Evolutionary conservation across 1,140 invertebrate species (phyloP), one percentile per base, ranked within the genome.

Genomic region (Saccostrea cuccullata): DNA sequence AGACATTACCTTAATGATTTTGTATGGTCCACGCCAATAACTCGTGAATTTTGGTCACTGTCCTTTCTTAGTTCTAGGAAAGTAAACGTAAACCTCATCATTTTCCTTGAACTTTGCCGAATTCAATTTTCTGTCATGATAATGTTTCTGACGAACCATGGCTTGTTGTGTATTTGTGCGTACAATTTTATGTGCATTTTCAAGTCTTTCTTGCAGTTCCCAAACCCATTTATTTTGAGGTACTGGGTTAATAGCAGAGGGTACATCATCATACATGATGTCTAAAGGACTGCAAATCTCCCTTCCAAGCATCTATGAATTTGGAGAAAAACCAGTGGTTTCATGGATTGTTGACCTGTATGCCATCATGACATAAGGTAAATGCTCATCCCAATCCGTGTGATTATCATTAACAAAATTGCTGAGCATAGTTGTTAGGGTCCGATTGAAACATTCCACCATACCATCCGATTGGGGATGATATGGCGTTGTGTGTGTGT

Each of bases 381-480:
- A n/a, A n/a, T n/a, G n/a, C n/a, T n/a, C 36, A 23, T 84, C 82
- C 55, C 82, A 84, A 55, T 47, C 82, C 3, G 4, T 84, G 20
- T 84, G 82, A 47, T 84, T 55, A 17, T 84, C 82, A 55, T 84
- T 84, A 8, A 84, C 82, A 84, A 55, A 84, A 12, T 5, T 23
- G 20, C 82, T 56, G 5, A 47, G 82, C 82, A 84, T 84, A 5
- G 30, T 47, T 36, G 82, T 55, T 9, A 84, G 82, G 4, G 82
- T 84, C 3, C 23, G 36, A 47, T 84, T 84, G 17, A 84, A 84
- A 5, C 82, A 9, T 47, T 84, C 82, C 23, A 84, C 82, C 82
- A 84, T 84, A n/a, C 82, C 82, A 84, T 55, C 82, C 3, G 73
- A 82, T 40, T 82, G 40, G 2, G 40, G 40, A 47, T 47, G 40